Conservation (phyloP, 2,888 invertebrate species). For the Ptilodon capucinus region DNA sequence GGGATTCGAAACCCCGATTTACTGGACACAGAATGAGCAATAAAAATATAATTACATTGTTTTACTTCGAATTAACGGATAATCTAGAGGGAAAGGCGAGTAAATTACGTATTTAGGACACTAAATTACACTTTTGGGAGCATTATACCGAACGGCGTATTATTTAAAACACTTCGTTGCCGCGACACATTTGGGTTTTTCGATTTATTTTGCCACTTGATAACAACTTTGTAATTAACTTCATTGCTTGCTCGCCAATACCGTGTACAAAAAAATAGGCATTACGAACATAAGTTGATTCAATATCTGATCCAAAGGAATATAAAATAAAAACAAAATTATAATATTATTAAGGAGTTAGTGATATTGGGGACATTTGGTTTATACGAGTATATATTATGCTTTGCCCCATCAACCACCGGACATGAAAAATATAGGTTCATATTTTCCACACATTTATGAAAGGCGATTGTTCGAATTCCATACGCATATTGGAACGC, state of each 20-base stretch:
- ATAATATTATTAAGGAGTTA: no score
- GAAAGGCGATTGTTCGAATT: background rate
- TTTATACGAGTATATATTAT: no score
- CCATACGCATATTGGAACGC: slow-evolving; percentile 1
- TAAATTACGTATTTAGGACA: slow-evolving; percentile 54
- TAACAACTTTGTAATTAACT: slow-evolving; percentile 9
- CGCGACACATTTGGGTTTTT: slow-evolving; percentile 36
- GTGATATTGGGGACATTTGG: no score
- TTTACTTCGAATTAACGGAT: slow-evolving; percentile 64
- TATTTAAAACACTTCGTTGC: slow-evolving; percentile 44
- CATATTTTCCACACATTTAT: background rate
- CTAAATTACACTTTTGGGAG: slow-evolving; percentile 55
- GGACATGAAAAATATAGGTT: background rate
- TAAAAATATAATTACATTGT: slow-evolving; percentile 79
- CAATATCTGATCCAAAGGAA: no score
- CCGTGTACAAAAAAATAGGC: no score
- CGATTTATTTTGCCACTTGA: slow-evolving; percentile 16
- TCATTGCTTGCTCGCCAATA: slow-evolving; percentile 2
- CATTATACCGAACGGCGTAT: slow-evolving; percentile 48
- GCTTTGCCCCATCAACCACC: no score
- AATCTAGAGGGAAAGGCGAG: slow-evolving; percentile 52
- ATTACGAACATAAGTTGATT: no score
- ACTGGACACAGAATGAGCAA: slow-evolving; percentile 75
- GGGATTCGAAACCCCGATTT: slow-evolving; percentile 72
- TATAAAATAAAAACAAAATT: no score